These are phyloP conservation scores for Misgurnus mizolepis DNA, from an alignment of 2,113 vertebrate genomes.

Conservation along the genomic window DNA sequence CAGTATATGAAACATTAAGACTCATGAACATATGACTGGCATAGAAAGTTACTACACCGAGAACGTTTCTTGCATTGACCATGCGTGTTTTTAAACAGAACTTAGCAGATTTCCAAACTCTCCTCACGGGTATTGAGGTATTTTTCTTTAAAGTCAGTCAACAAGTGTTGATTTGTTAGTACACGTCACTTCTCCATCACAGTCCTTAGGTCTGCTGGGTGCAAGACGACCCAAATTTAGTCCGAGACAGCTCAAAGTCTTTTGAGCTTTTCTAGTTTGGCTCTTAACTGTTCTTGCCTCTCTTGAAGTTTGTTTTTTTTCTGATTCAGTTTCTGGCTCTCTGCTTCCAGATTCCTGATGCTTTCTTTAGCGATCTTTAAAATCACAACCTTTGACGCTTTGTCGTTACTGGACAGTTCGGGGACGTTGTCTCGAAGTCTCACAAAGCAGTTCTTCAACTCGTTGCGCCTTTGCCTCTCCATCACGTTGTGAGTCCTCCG, in stretches of 20 bases:
- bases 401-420: slow-evolving; percentile 77
- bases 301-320: slow-evolving; percentile 62
- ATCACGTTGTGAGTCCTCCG: slow-evolving; percentile 79
- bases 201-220: background rate
- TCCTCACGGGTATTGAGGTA: slow-evolving; percentile 32
- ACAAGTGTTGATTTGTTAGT: slow-evolving; percentile 25
- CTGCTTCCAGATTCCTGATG: slow-evolving; percentile 70
- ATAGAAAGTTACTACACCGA: slow-evolving; percentile 38
- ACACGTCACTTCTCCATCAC: background rate
- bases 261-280: slow-evolving; percentile 62
- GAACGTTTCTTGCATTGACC: slow-evolving; percentile 40
- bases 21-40: slow-evolving; percentile 9
- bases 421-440: slow-evolving; percentile 76
- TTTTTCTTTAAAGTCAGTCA: slow-evolving; percentile 30
- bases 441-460: slow-evolving; percentile 79
- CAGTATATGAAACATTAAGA: slow-evolving; percentile 39
- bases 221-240: background rate
- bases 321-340: slow-evolving; percentile 59
- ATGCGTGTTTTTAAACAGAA: slow-evolving; percentile 31
- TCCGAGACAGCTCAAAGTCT: slow-evolving; percentile 52
- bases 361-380: slow-evolving; percentile 77
- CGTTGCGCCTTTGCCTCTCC: slow-evolving; percentile 79
- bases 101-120: slow-evolving; percentile 10
- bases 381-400: slow-evolving; percentile 81
- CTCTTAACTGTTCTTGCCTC: slow-evolving; percentile 69